Evolutionary conservation across 2,797 vertebrate genomes (phyloP).

Genomic region (Hydrocynus forskahlii): DNA sequence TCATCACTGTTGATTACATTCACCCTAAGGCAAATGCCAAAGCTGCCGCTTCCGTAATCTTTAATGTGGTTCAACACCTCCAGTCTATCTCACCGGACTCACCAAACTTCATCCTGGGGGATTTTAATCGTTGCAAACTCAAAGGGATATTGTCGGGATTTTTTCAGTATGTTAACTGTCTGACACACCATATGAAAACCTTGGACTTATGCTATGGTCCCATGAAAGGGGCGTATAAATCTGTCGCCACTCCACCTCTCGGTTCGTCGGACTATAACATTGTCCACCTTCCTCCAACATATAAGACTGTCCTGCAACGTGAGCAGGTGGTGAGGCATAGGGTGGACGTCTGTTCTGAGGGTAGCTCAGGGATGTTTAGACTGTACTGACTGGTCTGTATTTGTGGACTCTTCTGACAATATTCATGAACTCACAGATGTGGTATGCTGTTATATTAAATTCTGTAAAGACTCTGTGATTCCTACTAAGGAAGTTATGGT

Average conservation of each 20-base stretch:
- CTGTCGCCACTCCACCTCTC: background rate
- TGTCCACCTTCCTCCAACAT: slow-evolving; percentile 10
- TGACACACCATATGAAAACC: background rate
- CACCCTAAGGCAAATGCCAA: slow-evolving; percentile 13
- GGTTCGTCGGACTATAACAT: slow-evolving; percentile 13
- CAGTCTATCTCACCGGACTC: background rate
- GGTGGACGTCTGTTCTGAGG: background rate
- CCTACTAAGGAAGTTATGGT: background rate
- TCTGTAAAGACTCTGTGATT: background rate
- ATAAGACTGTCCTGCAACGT: slow-evolving; percentile 9
- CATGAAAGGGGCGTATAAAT: slow-evolving; percentile 24
- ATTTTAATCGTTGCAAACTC: slow-evolving; percentile 20
- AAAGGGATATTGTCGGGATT: background rate
- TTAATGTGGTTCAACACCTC: background rate
- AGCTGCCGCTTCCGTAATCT: no score
- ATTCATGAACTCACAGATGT: slow-evolving; percentile 21
- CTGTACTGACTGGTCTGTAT: background rate
- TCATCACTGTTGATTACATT: slow-evolving; percentile 21
- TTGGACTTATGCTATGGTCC: slow-evolving; percentile 22
- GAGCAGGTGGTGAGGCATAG: no score
- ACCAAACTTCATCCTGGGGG: background rate
- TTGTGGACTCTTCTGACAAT: slow-evolving; percentile 2
- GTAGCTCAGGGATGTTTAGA: background rate
- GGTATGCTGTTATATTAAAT: slow-evolving; percentile 15
- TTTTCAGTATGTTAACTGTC: slow-evolving; percentile 11